phyloP scores from a whole-genome alignment of 35 echinoderm and acorn worm species.

The Apostichopus japonicus region DNA sequence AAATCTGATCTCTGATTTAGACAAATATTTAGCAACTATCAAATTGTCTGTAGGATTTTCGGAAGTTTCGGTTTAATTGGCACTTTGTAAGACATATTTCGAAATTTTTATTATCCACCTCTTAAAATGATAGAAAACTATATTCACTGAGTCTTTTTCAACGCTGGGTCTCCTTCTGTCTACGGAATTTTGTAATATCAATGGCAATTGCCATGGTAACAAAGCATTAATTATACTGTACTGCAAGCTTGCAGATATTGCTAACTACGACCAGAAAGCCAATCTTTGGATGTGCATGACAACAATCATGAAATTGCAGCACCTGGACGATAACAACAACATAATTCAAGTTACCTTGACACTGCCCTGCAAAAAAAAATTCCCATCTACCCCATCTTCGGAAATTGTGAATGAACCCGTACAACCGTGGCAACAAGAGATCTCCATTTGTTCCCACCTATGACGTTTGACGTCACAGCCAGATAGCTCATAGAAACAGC shows the following conservation, averaged over 20 bases:
- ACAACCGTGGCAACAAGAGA: constrained; percentile 24
- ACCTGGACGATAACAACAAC: constrained; percentile 25
- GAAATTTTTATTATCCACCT: no score
- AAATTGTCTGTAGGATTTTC: no score
- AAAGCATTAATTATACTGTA: neutral
- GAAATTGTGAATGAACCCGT: constrained; percentile 22
- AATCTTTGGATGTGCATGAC: neutral
- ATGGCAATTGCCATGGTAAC: neutral
- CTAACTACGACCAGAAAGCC: neutral
- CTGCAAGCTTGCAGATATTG: neutral
- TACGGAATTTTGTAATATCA: neutral
- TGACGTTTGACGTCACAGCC: neutral
- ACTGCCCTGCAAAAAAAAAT: neutral
- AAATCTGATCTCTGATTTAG: no score
- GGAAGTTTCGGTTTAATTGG: no score
- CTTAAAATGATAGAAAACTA: neutral
- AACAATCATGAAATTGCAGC: neutral
- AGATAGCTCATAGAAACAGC: neutral
- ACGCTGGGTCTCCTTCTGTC: neutral
- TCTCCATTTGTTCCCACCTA: constrained; percentile 1
- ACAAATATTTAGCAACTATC: no score
- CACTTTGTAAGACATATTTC: no score
- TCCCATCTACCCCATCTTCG: neutral
- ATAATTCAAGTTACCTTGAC: constrained; percentile 39
- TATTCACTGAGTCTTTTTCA: neutral